Evolutionary conservation across 2,113 vertebrate species (phyloP), one percentile per base, ranked within the genome.

Genomic region (Cavia porcellus): DNA sequence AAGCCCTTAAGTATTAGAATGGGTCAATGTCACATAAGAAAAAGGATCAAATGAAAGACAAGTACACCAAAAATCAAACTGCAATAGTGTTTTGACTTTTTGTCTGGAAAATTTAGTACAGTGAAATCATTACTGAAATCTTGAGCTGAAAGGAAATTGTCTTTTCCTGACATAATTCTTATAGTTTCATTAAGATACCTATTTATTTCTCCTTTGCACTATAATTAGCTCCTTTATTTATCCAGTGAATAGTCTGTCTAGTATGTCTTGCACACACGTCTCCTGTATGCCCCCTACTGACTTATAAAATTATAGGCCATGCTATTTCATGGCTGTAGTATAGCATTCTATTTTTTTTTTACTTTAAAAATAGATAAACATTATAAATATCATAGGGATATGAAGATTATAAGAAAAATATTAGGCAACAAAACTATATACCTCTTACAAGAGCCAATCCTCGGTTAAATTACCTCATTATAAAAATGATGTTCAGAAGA

Each of bases 201-300:
- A 77, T n/a, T 52, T 86, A 55, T 61, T 85, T 87, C 8, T 90
- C 92, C 52, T 38, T 92, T 70, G n/a, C 8, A 59, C 70, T 83
- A 81, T 61, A 75, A 70, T 83, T 87, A 45, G 14, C 83, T 85
- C 7, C 52, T 91, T 86, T n/a, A 74, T 72, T 74, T 91, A 35
- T 64, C 89, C 61, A 83, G 5, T 57, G 77, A 79, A 14, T 28
- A 87, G 52, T 80, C 83, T 28, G 8, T 74, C 35, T 70, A 30
- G 3, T 81, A 12, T 45, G 10, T 86, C n/a, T 50, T 86, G 61
- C 30, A 70, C 14, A 5, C 35, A 83, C 92, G 94, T 86, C 93
- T 95, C 62, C 70, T 52, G 4, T 86, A 24, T 95, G 94, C 95
- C 97, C 96, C 86, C 95, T 97, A 81, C 90, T 97, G 96, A 92